phyloP scores from a whole-genome alignment of 2,113 vertebrate species.

The Bos indicus region DNA sequence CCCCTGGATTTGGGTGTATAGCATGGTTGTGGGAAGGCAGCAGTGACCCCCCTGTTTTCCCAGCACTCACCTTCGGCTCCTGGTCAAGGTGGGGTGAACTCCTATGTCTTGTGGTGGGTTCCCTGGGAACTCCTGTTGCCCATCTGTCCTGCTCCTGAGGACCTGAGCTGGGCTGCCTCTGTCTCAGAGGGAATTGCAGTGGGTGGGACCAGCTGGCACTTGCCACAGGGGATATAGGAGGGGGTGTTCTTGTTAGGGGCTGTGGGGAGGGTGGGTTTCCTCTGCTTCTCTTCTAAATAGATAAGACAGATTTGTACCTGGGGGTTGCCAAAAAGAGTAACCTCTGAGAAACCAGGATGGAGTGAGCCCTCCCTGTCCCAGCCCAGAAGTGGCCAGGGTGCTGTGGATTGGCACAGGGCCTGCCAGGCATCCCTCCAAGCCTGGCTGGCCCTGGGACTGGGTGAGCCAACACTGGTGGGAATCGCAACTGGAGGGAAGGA shows the following conservation, averaged over 20 bases:
- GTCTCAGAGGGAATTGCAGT: background rate
- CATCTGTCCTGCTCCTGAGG: background rate
- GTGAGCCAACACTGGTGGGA: background rate
- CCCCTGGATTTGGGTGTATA: no score
- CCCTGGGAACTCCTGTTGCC: background rate
- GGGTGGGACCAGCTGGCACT: background rate
- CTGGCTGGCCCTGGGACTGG: background rate
- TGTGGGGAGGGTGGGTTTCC: background rate
- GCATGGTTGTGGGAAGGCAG: conserved; percentile 35
- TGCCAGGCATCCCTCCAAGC: background rate
- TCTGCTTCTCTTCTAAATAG: conserved; percentile 9
- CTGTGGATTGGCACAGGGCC: background rate
- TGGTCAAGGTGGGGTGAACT: background rate
- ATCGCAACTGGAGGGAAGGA: background rate
- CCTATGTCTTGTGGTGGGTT: conserved; percentile 27
- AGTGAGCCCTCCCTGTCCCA: background rate
- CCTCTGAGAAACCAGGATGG: background rate
- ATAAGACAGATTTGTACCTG: background rate
- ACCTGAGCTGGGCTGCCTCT: background rate
- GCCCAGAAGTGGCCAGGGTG: background rate
- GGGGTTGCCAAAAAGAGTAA: background rate
- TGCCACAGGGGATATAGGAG: background rate
- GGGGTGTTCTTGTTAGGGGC: background rate
- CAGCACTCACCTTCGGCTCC: conserved; percentile 32
- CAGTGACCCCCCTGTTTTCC: background rate